Evolutionary conservation across 2,797 vertebrate species (phyloP), one percentile per base, ranked within the genome.

Genomic region (Spea hammondii): DNA sequence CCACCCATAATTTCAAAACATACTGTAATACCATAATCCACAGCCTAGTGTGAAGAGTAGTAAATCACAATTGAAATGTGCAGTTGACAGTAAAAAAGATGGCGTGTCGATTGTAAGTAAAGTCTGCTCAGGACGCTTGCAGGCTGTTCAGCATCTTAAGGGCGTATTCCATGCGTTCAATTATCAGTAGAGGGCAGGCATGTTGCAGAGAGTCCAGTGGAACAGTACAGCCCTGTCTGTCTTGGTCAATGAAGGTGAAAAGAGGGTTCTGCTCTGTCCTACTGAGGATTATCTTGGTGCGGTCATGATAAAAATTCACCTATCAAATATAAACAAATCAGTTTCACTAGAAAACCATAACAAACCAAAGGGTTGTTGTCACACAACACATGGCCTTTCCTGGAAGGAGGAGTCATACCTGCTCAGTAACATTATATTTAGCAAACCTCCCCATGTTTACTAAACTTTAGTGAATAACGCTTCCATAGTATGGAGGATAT

Each of bases 271-370:
- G 94, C 5, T 94, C 92, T 59, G 91, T 91, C 92, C 94, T 95
- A 88, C 93, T 96, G 88, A 99, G 91, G 85, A 99, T 97, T 83
- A 99, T 92, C 87, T 99, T 99, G 45, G 96, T 99, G 87, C 98
- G 97, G 89, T 99, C 96, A 0, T 94, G 95, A 83, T 98, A 99
- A 90, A 99, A 99, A 88, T 99, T 99, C 55, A 99, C 96, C 98
- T 99, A 84, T 70, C 80, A 74, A 77, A 46, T 6, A 7, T 53
- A 62, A 65, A 4, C 13, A 66, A 47, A 7, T 65, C 32, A 32
- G 32, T 32, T 32, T 32, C 17, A 60, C 6, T 7, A 11, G 2
- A 68, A 68, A 45, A 46, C 10, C 5, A 65, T 46, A 46, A 12
- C 0, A 11, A 44, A 62, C 7, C 8, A 62, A 62, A 62, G 32